A percentile compares a stretch with the other conserved stretches of the same genome.
Evolutionary conservation across 35 echinoderm and acorn worm species (phyloP).

Genomic region (Apostichopus californicus): DNA sequence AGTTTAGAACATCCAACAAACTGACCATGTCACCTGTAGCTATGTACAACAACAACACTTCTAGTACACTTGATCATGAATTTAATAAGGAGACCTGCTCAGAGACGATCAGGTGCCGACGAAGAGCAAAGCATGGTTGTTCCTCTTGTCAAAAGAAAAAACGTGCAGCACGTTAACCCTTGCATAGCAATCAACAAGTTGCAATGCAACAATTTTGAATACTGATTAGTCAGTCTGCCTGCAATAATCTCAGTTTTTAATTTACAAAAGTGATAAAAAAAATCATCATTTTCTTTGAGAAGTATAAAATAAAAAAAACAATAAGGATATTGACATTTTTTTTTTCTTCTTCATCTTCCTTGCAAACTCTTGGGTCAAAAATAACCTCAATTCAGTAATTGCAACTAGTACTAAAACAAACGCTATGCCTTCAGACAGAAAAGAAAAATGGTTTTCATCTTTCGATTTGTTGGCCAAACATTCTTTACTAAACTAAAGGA

Average conservation of each 20-base stretch:
- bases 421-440: slow-evolving; percentile 23
- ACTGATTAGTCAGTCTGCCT: slow-evolving; percentile 22
- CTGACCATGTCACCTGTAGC: no score
- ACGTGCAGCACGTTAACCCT: not conserved
- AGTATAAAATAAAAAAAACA: slow-evolving; percentile 24
- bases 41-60: no score
- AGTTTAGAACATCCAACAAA: no score
- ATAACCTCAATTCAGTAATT: slow-evolving; percentile 13
- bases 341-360: not conserved
- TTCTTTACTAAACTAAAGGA: not conserved
- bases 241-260: not conserved
- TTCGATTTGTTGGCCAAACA: not conserved
- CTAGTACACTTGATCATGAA: no score
- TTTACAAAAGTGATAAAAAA: slow-evolving; percentile 16
- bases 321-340: slow-evolving; percentile 20
- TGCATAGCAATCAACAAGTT: slow-evolving; percentile 39
- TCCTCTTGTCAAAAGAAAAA: no score
- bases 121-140: no score
- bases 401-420: slow-evolving; percentile 30
- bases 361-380: slow-evolving; percentile 37
- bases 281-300: not conserved
- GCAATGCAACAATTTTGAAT: slow-evolving; percentile 51
- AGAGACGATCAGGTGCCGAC: no score
- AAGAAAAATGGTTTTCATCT: slow-evolving; percentile 2
- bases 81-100: no score